Percentiles rank a stretch among this genome's conserved stretches.
phyloP scores from a whole-genome alignment of 2,797 vertebrate genomes.

The Phalloptychus januarius region DNA sequence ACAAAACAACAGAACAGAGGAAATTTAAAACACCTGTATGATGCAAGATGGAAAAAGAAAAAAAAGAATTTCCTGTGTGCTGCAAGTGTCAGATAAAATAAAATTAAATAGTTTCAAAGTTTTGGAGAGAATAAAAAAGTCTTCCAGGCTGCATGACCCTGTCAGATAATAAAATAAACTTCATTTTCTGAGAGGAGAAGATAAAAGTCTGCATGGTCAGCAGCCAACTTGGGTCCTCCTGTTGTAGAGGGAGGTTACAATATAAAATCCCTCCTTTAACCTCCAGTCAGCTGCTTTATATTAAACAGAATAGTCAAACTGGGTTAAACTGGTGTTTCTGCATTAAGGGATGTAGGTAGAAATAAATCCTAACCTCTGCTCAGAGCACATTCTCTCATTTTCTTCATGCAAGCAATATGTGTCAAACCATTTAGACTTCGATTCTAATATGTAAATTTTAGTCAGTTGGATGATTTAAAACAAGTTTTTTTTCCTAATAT shows the following conservation, averaged over 20 bases:
- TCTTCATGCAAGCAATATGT: not conserved
- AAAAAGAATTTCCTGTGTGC: conserved; percentile 13
- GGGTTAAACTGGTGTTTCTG: not conserved
- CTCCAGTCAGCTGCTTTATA: not conserved
- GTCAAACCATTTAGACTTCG: not conserved
- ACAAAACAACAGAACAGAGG: not conserved
- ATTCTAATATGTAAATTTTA: not conserved
- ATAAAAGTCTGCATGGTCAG: conserved; percentile 52
- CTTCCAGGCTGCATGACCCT: conserved; percentile 34
- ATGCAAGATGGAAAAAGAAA: conserved; percentile 11
- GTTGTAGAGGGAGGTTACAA: conserved; percentile 13
- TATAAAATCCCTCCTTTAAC: conserved; percentile 19
- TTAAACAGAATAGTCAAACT: conserved; percentile 1
- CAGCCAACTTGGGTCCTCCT: conserved; percentile 32
- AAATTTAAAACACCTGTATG: conserved; percentile 24
- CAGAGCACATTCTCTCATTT: not conserved
- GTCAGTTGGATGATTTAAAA: not conserved
- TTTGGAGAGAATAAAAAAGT: conserved; percentile 7
- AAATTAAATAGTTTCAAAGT: conserved; percentile 41
- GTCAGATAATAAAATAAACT: conserved; percentile 40
- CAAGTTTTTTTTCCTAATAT: not conserved
- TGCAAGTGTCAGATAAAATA: conserved; percentile 21
- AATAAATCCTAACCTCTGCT: not conserved
- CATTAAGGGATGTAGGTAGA: not conserved
- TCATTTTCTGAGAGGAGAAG: conserved; percentile 36